These are phyloP conservation scores for Apamea sordens DNA, from an alignment of 2,888 invertebrate species.

Conservation along the genomic window DNA sequence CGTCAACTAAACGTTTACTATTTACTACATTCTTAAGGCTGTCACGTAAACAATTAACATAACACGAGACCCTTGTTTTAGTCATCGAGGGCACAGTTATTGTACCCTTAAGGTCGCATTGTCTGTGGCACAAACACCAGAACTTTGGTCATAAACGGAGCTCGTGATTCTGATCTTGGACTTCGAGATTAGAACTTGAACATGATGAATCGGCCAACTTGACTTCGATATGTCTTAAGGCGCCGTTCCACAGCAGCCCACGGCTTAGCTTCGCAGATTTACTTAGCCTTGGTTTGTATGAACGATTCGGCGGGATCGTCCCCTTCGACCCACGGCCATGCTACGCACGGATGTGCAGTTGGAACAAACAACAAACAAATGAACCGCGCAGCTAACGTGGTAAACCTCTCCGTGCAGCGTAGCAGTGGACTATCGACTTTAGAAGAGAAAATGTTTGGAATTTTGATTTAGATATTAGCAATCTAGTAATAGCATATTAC, in stretches of 20 bases:
- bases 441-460: conserved; percentile 34
- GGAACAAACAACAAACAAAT: neutral
- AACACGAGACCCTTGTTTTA: conserved; percentile 75
- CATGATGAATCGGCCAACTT: conserved; percentile 64
- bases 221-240: conserved; percentile 36
- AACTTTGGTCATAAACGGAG: conserved; percentile 81
- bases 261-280: neutral
- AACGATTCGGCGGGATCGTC: too few species aligned
- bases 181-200: conserved; percentile 66
- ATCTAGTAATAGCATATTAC: conserved; percentile 32
- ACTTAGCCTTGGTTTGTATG: neutral
- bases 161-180: conserved; percentile 73
- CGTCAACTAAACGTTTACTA: conserved; percentile 53
- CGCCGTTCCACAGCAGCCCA: neutral
- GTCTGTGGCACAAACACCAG: conserved; percentile 76
- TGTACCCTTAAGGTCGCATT: conserved; percentile 75
- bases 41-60: conserved; percentile 82
- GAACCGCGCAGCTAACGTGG: neutral
- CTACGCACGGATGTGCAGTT: neutral
- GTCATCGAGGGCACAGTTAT: conserved; percentile 69
- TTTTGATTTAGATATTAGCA: conserved; percentile 30
- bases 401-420: neutral
- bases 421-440: neutral
- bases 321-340: too few species aligned
- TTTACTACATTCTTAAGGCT: conserved; percentile 59